Evolutionary conservation across 2,888 invertebrate species (phyloP).

Genomic region (Drosophila fungiperda): DNA sequence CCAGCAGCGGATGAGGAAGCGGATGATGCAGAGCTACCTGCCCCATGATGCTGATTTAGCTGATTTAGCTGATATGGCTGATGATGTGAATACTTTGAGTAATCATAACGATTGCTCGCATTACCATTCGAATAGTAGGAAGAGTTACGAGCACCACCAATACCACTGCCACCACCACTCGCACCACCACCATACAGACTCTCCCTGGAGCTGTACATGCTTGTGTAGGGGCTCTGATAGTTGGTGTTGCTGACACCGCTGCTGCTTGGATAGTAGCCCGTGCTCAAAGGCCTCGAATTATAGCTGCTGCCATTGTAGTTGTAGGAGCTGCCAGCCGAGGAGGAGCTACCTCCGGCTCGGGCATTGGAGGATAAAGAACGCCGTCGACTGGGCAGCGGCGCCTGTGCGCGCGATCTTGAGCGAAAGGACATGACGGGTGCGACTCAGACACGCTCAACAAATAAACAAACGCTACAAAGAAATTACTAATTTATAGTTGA

Average conservation of each 20-base stretch:
- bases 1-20: slow-evolving; percentile 43
- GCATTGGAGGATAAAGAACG: slow-evolving; percentile 86
- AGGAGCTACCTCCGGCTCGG: slow-evolving; percentile 67
- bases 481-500: slow-evolving; percentile 8
- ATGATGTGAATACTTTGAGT: slow-evolving; percentile 54
- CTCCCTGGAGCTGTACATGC: slow-evolving; percentile 83
- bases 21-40: slow-evolving; percentile 46
- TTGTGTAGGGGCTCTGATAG: slow-evolving; percentile 84
- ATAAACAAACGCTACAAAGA: slow-evolving; percentile 24
- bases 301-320: slow-evolving; percentile 63
- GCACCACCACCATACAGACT: slow-evolving; percentile 79
- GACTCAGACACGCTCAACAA: neutral
- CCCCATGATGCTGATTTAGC: slow-evolving; percentile 43
- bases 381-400: slow-evolving; percentile 84
- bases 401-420: slow-evolving; percentile 83
- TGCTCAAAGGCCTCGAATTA: slow-evolving; percentile 78
- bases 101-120: slow-evolving; percentile 63
- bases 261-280: slow-evolving; percentile 82
- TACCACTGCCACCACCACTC: slow-evolving; percentile 35
- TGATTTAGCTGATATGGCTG: slow-evolving; percentile 22
- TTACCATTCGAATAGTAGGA: slow-evolving; percentile 81
- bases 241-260: slow-evolving; percentile 48
- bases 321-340: slow-evolving; percentile 24
- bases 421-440: slow-evolving; percentile 84
- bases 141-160: slow-evolving; percentile 62